Evolutionary conservation across 2,797 vertebrate genomes (phyloP).

Genomic region (Trichosurus vulpecula): DNA sequence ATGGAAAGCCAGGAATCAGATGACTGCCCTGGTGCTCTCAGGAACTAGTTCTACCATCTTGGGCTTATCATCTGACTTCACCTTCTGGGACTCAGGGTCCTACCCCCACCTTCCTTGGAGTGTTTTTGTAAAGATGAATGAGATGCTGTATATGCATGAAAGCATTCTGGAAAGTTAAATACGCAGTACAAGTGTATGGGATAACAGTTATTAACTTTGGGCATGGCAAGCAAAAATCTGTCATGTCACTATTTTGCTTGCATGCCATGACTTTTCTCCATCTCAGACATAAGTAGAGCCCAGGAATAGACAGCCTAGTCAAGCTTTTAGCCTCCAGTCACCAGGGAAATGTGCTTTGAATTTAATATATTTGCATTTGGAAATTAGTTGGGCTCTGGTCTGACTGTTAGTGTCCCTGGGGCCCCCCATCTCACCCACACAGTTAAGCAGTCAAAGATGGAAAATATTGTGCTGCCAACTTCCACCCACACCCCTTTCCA

Average conservation of each 20-base stretch:
- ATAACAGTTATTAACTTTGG: not conserved
- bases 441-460: not conserved
- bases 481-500: not conserved
- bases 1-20: not conserved
- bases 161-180: not conserved
- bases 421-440: not conserved
- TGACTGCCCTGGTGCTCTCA: not conserved
- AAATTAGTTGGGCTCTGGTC: conserved; percentile 1
- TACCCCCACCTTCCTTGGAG: not conserved
- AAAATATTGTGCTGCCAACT: not conserved
- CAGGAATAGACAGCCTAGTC: not conserved
- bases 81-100: not conserved
- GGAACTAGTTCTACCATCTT: not conserved
- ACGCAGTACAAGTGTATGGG: fast-evolving
- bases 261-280: not conserved
- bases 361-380: conserved; percentile 2
- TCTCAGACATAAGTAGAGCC: no score
- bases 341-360: not conserved
- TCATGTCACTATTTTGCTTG: not conserved
- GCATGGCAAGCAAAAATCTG: not conserved
- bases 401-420: not conserved
- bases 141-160: not conserved
- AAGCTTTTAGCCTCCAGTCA: not conserved
- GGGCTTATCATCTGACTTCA: not conserved
- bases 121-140: not conserved